Conservation (phyloP, 2,888 invertebrate genomes). For the Campopleginae sp. region DNA sequence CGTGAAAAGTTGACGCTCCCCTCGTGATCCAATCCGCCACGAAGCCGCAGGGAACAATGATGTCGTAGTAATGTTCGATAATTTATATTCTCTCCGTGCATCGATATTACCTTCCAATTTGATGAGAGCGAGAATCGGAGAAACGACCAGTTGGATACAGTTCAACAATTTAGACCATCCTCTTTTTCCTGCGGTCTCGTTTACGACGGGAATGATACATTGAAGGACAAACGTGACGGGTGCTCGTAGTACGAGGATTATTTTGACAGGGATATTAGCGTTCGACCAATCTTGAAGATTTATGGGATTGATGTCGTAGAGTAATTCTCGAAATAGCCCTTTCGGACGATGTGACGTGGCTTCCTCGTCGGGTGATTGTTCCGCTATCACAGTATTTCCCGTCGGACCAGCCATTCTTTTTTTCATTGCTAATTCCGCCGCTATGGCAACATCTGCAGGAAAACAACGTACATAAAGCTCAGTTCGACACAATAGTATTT, state of each 20-base stretch:
- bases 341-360: constrained; percentile 72
- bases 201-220: constrained; percentile 86
- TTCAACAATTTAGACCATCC: constrained; percentile 87
- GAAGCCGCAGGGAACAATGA: no score
- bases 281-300: constrained; percentile 82
- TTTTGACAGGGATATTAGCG: constrained; percentile 77
- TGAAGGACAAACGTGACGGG: constrained; percentile 85
- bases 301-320: constrained; percentile 81
- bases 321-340: constrained; percentile 78
- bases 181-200: constrained; percentile 83
- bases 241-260: constrained; percentile 83
- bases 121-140: constrained; percentile 84
- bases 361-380: constrained; percentile 22
- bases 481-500: no score
- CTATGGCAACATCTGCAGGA: constrained; percentile 79
- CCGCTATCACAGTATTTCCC: background rate
- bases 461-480: no score
- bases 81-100: background rate
- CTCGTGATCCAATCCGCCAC: no score
- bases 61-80: no score
- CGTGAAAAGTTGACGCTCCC: no score
- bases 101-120: constrained; percentile 78
- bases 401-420: constrained; percentile 20
- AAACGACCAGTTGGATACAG: constrained; percentile 85
- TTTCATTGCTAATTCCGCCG: constrained; percentile 72